Evolutionary conservation across 2,888 invertebrate genomes (phyloP), one percentile per base, ranked within the genome.

Genomic region (Busseola fusca): DNA sequence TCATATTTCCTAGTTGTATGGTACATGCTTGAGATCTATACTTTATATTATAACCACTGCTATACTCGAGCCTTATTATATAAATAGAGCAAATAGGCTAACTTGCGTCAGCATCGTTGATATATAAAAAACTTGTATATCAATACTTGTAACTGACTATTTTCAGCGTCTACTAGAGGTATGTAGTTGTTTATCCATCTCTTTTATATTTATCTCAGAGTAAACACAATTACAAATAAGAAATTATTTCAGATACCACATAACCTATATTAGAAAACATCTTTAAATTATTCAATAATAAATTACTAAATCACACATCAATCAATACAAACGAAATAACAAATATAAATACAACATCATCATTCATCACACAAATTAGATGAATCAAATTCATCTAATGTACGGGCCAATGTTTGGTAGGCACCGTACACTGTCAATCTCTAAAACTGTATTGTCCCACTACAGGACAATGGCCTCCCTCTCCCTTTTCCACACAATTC

Each of bases 1-100:
- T 85, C 78, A 81, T 86, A 88, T 85, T 86, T 86, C 83, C 83
- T 86, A 70, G 81, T 85, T 76, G 67, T 76, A 70, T 77, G 66
- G 57, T 60, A 71, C 74, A 59, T 54, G 80, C 64, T 69, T 64
- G 65, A 72, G 62, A 74, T 66, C 57, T 70, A 71, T 78, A 72
- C 58, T 76, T 69, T 62, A 70, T 65, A 77, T 69, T 62, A 70
- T 65, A 77, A 69, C 58, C 64, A 58, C 63, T 67, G 52, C 59
- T 69, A 45, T 40, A 64, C 68, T 56, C 60, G 52, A 79, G 45
- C 59, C 78, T 67, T 76, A 62, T n/a, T 66, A 45, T 58, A 63
- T 52, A 65, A 69, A 67, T 59, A 37, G 25, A 70, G 56, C 59
- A 45, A 48, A 74, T 66, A 63, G 30, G 30, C 30, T 65, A 54